phyloP scores from a whole-genome alignment of 2,113 vertebrate genomes.

The Chaetodon trifascialis region DNA sequence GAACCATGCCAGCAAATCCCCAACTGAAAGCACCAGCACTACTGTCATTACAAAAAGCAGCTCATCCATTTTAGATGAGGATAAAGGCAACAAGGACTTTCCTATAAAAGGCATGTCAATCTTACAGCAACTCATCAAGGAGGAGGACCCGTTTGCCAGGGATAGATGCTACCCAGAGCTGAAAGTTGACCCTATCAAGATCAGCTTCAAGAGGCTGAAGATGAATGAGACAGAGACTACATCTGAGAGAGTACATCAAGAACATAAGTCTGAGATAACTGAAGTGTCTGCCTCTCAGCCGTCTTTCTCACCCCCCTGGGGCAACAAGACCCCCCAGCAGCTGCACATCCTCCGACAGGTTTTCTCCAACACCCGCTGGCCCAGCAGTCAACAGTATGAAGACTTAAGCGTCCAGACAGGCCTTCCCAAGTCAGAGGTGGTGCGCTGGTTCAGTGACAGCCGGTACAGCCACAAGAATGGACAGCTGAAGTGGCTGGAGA shows the following conservation, averaged over 20 bases:
- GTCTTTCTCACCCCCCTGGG: constrained; percentile 76
- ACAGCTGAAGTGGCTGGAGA: constrained; percentile 93
- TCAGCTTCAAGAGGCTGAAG: constrained; percentile 92
- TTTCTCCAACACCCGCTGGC: constrained; percentile 93
- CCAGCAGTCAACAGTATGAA: constrained; percentile 92
- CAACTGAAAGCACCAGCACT: constrained; percentile 81
- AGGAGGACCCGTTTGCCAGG: constrained; percentile 80
- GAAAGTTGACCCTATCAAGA: constrained; percentile 93
- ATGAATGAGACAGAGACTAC: constrained; percentile 88
- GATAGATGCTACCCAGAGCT: constrained; percentile 80
- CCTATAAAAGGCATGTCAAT: constrained; percentile 80
- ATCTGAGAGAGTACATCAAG: constrained; percentile 70
- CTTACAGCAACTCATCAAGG: constrained; percentile 79
- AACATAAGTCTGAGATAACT: constrained; percentile 75
- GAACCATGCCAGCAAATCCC: constrained; percentile 79
- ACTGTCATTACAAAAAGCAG: constrained; percentile 76
- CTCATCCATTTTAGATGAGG: constrained; percentile 76
- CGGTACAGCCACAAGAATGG: constrained; percentile 94
- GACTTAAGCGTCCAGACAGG: constrained; percentile 89
- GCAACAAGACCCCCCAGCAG: constrained; percentile 91
- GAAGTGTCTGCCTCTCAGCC: constrained; percentile 69
- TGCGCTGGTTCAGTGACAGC: constrained; percentile 95
- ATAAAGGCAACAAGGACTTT: constrained; percentile 78
- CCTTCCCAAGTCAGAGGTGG: constrained; percentile 91
- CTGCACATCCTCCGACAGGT: constrained; percentile 91